Base-by-base conservation (phyloP, 2,888 invertebrate species). In the Acronicta leporina region DNA sequence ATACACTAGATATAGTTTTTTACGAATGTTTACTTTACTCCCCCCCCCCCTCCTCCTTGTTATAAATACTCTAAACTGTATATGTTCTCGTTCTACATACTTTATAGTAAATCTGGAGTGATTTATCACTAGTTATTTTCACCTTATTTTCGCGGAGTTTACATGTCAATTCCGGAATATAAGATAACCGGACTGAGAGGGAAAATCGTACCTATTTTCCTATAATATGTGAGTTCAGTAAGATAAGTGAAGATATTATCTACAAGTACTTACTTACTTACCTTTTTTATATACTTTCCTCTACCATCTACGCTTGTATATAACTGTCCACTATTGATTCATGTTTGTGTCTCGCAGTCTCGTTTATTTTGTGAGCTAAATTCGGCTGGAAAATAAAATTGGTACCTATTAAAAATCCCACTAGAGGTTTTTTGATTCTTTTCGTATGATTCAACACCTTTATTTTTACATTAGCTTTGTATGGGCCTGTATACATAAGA, bases 51-150 rank as follows among this genome's bases (percentile, higher is more conserved):
- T 56, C 44, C 49, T 40, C 45, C 63, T 46, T 46, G 13, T n/a
- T 44, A n/a, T 16, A 44, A 45, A 48, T 55, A 66, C 13, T 48
- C 33, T 43, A 43, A 13, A 16, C 13, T 60, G 30, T 43, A 30
- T 13, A 51, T 41, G 60, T 49, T 47, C 38, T 50, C 60, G 43
- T 67, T 61, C 48, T 47, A 45, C n/a, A 53, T 43, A 51, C 43
- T 68, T 45, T 49, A 44, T 49, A 62, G 63, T 58, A 42, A 51
- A 62, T 66, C 56, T 58, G 14, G 33, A 48, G 10, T 50, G 63
- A 63, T 63, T 72, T 60, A 66, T 65, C 20, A 40, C 56, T 40
- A 41, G 57, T 50, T 60, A 54, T 59, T 63, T 63, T 54, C 46
- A 59, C 44, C 52, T 33, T n/a, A 38, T 53, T 53, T 57, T 57